Percentiles rank a stretch among this genome's conserved stretches.
Conservation (phyloP, 2,113 vertebrate species). For the Galeopterus variegatus region DNA sequence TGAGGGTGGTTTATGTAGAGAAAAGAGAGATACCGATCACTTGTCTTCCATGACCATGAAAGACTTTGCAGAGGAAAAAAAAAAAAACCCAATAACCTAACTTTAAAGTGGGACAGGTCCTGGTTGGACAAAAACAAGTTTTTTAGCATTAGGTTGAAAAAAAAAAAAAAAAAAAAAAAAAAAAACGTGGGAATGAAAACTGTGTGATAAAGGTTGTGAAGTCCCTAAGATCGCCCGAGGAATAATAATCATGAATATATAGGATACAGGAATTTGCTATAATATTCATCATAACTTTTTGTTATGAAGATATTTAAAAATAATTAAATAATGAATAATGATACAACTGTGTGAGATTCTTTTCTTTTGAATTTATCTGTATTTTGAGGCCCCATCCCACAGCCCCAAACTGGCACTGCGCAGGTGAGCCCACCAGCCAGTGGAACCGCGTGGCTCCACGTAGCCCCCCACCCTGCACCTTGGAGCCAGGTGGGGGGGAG, state of each 20-base stretch:
- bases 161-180: not conserved
- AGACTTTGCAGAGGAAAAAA: not conserved
- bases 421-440: too few species aligned
- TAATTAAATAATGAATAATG: not conserved
- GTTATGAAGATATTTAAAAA: slow-evolving; percentile 29
- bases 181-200: slow-evolving; percentile 5
- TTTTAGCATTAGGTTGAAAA: not conserved
- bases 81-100: not conserved
- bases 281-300: slow-evolving; percentile 30
- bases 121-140: not conserved
- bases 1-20: slow-evolving; percentile 42
- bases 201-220: not conserved
- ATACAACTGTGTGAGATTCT: not conserved
- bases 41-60: slow-evolving; percentile 32
- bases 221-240: not conserved
- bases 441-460: too few species aligned
- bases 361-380: not conserved
- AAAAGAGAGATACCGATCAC: not conserved
- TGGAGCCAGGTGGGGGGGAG: too few species aligned
- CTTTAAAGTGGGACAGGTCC: slow-evolving; percentile 25
- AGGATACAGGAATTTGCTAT: not conserved
- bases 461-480: too few species aligned
- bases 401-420: too few species aligned
- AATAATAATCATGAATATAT: not conserved
- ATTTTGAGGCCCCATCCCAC: too few species aligned